Conservation (phyloP, 2,113 vertebrate genomes). For the Podarcis cretensis region DNA sequence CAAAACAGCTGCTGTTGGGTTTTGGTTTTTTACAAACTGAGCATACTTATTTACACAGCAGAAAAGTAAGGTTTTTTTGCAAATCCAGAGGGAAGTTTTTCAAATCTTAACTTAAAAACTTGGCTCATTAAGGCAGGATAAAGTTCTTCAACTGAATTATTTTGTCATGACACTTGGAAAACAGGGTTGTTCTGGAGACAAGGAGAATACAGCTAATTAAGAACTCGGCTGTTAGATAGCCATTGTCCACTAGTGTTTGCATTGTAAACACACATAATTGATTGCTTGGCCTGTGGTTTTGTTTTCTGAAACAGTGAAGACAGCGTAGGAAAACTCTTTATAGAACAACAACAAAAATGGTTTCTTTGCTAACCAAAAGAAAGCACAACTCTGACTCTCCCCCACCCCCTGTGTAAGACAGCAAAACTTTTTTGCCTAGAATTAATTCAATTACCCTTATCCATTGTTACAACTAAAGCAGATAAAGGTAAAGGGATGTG, state of each 20-base stretch:
- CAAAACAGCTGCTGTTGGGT: background rate
- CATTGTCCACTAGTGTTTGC: background rate
- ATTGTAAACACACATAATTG: constrained; percentile 29
- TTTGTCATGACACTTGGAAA: constrained; percentile 10
- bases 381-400: background rate
- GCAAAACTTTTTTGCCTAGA: background rate
- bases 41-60: background rate
- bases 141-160: constrained; percentile 1
- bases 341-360: background rate
- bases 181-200: background rate
- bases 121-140: constrained; percentile 10
- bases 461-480: background rate
- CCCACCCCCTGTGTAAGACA: background rate
- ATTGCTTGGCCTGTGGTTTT: constrained; percentile 19
- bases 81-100: background rate
- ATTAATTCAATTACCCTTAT: background rate
- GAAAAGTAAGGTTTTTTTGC: background rate
- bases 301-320: background rate
- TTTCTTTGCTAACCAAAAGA: background rate
- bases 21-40: background rate
- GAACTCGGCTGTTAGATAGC: constrained; percentile 2
- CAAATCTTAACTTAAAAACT: constrained; percentile 32
- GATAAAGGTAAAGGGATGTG: too few species aligned
- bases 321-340: background rate
- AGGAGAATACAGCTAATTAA: constrained; percentile 15